phyloP scores from a whole-genome alignment of 2,797 vertebrate genomes.

The Molothrus ater region DNA sequence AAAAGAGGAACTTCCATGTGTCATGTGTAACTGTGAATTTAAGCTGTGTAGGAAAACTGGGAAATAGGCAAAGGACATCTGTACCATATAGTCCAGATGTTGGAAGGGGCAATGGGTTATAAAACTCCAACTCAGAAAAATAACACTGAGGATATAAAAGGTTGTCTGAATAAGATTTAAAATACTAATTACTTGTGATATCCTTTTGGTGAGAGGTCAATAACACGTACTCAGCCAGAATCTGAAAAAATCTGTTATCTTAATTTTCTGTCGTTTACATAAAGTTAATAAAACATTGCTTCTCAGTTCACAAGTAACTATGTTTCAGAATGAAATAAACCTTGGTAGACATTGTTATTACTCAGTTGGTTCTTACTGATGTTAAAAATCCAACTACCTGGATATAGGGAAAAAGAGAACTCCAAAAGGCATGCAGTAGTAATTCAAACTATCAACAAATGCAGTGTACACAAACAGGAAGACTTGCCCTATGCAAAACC shows the following conservation, averaged over 20 bases:
- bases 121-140: background rate
- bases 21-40: background rate
- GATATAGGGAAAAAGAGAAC: background rate
- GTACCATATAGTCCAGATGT: background rate
- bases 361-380: background rate
- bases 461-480: background rate
- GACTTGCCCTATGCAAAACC: background rate
- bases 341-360: background rate
- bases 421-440: background rate
- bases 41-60: background rate
- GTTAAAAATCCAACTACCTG: background rate
- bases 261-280: background rate
- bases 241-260: background rate
- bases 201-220: background rate
- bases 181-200: background rate
- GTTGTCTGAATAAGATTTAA: background rate
- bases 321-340: background rate
- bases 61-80: background rate
- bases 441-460: background rate
- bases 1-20: background rate
- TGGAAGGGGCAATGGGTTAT: background rate
- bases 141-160: background rate
- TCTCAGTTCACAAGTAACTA: background rate
- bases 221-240: background rate
- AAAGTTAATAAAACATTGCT: background rate